Base-by-base conservation (phyloP, 2,113 vertebrate species). In the Hydropotes inermis region DNA sequence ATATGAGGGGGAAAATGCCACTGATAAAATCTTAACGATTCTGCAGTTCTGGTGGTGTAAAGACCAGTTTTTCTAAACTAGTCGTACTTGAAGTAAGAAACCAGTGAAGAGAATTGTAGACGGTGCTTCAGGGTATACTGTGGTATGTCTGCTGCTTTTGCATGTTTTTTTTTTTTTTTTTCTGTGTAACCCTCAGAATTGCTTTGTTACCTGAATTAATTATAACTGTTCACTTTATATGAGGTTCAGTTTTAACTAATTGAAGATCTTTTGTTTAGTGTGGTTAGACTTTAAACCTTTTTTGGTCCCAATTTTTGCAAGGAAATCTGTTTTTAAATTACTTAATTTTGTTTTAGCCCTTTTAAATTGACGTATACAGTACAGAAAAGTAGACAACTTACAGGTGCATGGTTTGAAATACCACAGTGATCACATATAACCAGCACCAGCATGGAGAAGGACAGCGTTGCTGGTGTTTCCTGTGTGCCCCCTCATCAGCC, bases 11-110 rank as follows among this genome's bases (percentile, higher is more conserved):
- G 74, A 64, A 91, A 88, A 90, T 78, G 16, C 39, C 54, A 60
- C 3, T 64, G 74, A 86, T 50, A 85, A 85, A 95, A 85, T 96
- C 30, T 55, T 92, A 91, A 64, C 25, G 7, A 57, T 96, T 98
- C 43, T 95, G 67, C 16, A 87, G 11, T 57, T 91, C 94, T 27
- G 64, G 28, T 94, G 58, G 39, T 78, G 30, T 58, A 91, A 61
- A 36, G 50, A 61, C 78, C n/a, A 64, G 3, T 25, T 58, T 93
- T 60, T 5, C 3, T 36, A 17, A 87, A 57, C 27, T 25, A 52
- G 19, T 81, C 94, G 36, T 61, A 45, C 19, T 16, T 91, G 70
- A 93, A 97, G 89, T 93, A 97, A 94, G 36, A 33, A 64, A 64
- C n/a, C 64, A 6, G 11, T 25, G 47, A 70, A 92, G 57, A 94